Conservation (phyloP, 2,113 vertebrate genomes). For the Telmatochromis brachygnathus region DNA sequence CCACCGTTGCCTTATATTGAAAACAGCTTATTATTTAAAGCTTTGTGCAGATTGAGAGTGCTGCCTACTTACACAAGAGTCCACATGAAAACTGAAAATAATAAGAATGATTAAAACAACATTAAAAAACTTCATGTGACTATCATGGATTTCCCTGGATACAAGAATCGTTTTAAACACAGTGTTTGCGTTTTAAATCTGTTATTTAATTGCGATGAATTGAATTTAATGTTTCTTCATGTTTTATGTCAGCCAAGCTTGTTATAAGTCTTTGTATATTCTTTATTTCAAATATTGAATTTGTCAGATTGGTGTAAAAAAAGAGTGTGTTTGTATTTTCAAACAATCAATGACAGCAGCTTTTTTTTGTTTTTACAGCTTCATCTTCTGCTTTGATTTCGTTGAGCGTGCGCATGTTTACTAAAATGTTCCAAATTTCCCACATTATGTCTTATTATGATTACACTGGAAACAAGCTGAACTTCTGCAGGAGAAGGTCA, state of each 20-base stretch:
- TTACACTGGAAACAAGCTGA: background rate
- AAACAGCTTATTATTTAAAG: background rate
- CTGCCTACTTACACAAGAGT: background rate
- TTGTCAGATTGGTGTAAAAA: background rate
- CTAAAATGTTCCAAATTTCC: background rate
- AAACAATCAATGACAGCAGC: background rate
- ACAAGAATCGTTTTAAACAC: background rate
- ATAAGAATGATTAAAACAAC: background rate
- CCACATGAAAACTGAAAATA: background rate
- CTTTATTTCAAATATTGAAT: background rate
- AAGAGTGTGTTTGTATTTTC: background rate
- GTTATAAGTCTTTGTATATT: background rate
- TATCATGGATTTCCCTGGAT: background rate
- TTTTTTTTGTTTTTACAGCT: background rate
- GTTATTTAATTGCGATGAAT: background rate
- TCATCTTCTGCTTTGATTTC: background rate
- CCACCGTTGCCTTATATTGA: background rate
- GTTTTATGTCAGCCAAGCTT: background rate
- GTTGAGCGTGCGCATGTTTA: background rate
- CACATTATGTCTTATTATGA: background rate
- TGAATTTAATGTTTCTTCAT: background rate
- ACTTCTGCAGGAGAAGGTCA: slow-evolving; percentile 9
- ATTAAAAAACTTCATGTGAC: background rate
- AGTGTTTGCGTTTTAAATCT: background rate
- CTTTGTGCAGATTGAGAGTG: background rate